Base-by-base conservation (phyloP, 2,888 invertebrate species). In the Athalia circularis region DNA sequence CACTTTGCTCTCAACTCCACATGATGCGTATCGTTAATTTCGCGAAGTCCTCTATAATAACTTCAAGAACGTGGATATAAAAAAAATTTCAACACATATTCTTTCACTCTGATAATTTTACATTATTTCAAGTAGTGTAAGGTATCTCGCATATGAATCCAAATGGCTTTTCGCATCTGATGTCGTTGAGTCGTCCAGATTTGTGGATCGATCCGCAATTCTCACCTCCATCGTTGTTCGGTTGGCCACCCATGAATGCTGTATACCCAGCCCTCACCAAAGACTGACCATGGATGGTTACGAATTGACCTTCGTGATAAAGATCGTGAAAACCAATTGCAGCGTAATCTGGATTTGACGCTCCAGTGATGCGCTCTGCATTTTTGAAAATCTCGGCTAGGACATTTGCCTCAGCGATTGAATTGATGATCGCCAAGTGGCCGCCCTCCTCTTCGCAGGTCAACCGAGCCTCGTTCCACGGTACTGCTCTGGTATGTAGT, bases 361-460 rank as follows among this genome's bases (percentile, higher is more conserved):
- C 50, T 1, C 61, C 61, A 9, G 8, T 45, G 13, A 64, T 8
- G 6, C 8, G 13, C 13, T 47, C 47, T 15, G 65, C 45, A 1
- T n/a, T 47, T 8, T 43, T 57, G 47, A 67, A 65, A n/a, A 77
- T 8, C 29, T 5, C 47, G n/a, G 43, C 7, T 11, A 77, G 5
- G n/a, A n/a, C 67, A 5, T 65, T 59, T 7, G 77, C 65, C 29
- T 77, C 77, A 5, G 67, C 57, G 3, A 45, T 0, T 0, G 77
- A 77, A 54, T 77, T 77, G 15, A 77, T 43, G 5, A 77, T 77
- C 0, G 67, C 65, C 57, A 77, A 57, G 13, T 77, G 47, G 9
- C 67, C 77, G 4, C 77, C 77, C 15, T 77, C 67, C 11, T 57
- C 67, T 8, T 77, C 65, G 67, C 77, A 77, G 43, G 57, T 77